Evolutionary conservation across 2,797 vertebrate species (phyloP), one percentile per base, ranked within the genome.

Genomic region (Diceros bicornis): DNA sequence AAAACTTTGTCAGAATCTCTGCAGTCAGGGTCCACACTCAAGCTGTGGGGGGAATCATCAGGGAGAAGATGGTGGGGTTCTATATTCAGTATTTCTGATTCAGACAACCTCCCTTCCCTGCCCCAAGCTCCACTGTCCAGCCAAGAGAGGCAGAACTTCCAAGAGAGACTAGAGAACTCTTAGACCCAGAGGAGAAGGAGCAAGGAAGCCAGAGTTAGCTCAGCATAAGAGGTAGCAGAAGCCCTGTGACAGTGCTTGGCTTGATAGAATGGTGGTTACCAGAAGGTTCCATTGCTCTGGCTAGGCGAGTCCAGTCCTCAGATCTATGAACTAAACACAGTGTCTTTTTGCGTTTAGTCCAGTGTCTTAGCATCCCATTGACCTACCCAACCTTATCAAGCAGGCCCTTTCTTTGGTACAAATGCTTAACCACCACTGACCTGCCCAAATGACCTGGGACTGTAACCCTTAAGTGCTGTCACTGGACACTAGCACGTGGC

Each of bases 301-400:
- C 57, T 0, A 1, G 41, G 9, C n/a, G 13, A 57, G 41, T 18
- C 12, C 7, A 6, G 6, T 16, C 25, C 14, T 37, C 13, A 12
- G 74, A 47, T 13, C 18, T 92, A n/a, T 32, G 86, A 66, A 37
- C 78, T 81, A 23, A 20, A 68, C 11, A 66, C 10, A 7, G 1
- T 27, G 8, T 37, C 4, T 3, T 44, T 86, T 25, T 37, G 44
- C 68, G n/a, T 64, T 71, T 21, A 25, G 16, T 47, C 3, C 59
- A 69, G 47, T 16, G 85, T n/a, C n/a, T 32, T 7, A 27, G 64
- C 4, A 3, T 62, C 57, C 21, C 47, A 8, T 7, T 21, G 57
- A 52, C 81, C 41, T 23, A 37, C 32, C 23, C n/a, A 6, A 25
- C 21, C 14, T 37, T 8, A 47, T 25, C 55, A 32, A 37, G 7